Evolutionary conservation across 2,113 vertebrate genomes (phyloP).

Genomic region (Chaetodon trifascialis): DNA sequence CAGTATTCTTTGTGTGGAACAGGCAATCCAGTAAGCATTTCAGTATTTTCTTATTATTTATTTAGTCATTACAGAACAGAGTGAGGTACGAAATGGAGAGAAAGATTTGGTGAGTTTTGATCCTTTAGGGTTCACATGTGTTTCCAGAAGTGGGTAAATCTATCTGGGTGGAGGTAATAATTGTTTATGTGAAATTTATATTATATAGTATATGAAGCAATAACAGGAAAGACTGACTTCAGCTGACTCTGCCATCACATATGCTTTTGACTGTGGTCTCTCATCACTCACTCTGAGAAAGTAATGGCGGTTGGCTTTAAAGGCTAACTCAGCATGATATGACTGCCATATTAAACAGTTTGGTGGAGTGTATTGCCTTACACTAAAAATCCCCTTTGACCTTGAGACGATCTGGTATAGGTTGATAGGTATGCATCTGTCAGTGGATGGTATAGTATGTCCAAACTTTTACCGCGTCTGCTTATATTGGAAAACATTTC

Average conservation of each 20-base stretch:
- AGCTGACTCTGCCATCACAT: conserved; percentile 58
- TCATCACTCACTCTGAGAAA: conserved; percentile 63
- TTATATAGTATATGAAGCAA: conserved; percentile 54
- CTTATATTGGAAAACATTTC: conserved; percentile 63
- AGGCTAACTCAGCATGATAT: conserved; percentile 76
- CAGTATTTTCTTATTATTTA: conserved; percentile 24
- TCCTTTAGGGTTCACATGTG: conserved; percentile 18
- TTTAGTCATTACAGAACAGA: conserved; percentile 24
- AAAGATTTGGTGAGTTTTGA: conserved; percentile 4
- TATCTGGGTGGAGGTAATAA: conserved; percentile 65
- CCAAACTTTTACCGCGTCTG: conserved; percentile 34
- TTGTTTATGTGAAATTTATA: conserved; percentile 71
- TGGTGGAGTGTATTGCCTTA: conserved; percentile 41
- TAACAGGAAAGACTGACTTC: conserved; percentile 67
- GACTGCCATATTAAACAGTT: conserved; percentile 65
- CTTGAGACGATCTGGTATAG: conserved; percentile 64
- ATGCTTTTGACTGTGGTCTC: conserved; percentile 67
- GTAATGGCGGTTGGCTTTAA: conserved; percentile 65
- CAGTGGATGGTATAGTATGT: conserved; percentile 50
- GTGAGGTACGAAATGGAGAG: conserved; percentile 5
- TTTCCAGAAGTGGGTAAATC: conserved; percentile 39
- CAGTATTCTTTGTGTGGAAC: neutral
- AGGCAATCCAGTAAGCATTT: conserved; percentile 3
- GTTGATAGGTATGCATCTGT: conserved; percentile 54
- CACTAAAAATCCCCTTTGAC: conserved; percentile 57